These are phyloP conservation scores for Gila robusta DNA, from an alignment of 2,797 vertebrate species.

Conservation along the genomic window DNA sequence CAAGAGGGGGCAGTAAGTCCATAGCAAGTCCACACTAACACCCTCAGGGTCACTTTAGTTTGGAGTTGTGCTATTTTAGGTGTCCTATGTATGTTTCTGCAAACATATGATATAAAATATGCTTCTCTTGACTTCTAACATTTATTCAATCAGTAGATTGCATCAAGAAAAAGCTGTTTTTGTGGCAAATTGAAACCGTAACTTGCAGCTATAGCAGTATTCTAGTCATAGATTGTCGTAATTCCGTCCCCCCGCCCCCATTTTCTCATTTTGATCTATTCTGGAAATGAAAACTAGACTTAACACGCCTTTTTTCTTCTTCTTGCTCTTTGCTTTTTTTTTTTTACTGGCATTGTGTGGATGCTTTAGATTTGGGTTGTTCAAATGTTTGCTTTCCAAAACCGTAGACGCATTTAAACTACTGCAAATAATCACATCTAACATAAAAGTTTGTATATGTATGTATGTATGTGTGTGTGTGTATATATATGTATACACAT, in stretches of 20 bases:
- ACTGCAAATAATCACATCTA: neutral
- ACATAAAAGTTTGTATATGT: neutral
- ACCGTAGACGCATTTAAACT: neutral
- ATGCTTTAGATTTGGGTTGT: neutral
- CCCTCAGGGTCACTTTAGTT: conserved; percentile 30
- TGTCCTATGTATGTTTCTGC: conserved; percentile 20
- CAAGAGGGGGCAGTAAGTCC: conserved; percentile 61
- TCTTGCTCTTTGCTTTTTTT: neutral
- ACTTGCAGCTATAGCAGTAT: conserved; percentile 20
- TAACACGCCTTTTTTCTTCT: no score
- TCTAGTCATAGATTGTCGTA: neutral
- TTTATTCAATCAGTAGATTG: conserved; percentile 22
- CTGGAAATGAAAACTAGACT: neutral
- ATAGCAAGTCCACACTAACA: conserved; percentile 28
- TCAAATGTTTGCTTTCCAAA: neutral
- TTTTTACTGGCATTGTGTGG: neutral
- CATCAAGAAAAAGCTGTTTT: neutral
- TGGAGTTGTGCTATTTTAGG: conserved; percentile 32
- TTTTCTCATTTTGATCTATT: neutral
- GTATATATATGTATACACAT: no score
- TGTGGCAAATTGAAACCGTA: neutral
- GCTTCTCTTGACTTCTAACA: conserved; percentile 7
- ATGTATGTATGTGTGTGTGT: neutral
- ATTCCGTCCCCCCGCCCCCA: neutral
- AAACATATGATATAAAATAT: conserved; percentile 17